Base-by-base conservation (phyloP, 2,113 vertebrate genomes). In the Bostrychus sinensis region DNA sequence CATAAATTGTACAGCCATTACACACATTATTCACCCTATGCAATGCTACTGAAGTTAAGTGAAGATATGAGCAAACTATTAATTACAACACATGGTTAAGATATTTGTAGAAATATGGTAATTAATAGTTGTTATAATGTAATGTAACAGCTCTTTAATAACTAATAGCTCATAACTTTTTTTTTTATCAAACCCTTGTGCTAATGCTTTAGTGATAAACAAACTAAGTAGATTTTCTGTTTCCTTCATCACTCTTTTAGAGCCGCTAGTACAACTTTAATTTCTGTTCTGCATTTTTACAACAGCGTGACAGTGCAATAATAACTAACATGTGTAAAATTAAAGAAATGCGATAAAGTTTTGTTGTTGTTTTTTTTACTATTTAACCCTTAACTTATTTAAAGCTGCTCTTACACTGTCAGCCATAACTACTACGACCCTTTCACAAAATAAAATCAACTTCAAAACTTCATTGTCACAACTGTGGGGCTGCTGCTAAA, bases 381-480 rank as follows among this genome's bases (percentile, higher is more conserved):
- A 30, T 10, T 28, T 0, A 0, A 7, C 1, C 3, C 3, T 54
- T 20, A 66, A 78, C 41, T 59, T 56, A 53, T 53, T 56, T 19
- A 25, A 53, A 63, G 62, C 67, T 10, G 72, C 14, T n/a, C n/a
- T 3, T 5, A 25, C 23, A 20, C 7, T 16, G 20, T 13, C 45
- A 59, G 23, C 23, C 51, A 9, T 48, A 20, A 30, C 25, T 3
- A 25, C 7, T 59, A 11, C 14, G 9, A 26, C 59, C 32, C 14
- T 34, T 37, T 13, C 39, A 32, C 36, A 14, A 42, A 14, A 1
- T 54, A 10, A 54, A 74, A 74, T 57, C 32, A 55, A 34, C 66
- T 56, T 58, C 25, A 59, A 75, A 72, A 88, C 60, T 80, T 61
- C 22, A 57, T 25, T 22, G 28, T 23, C 12, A 19, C 43, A 14